Percentiles rank a stretch among this genome's conserved stretches.
These are phyloP conservation scores for Gila orcuttii DNA, from an alignment of 2,113 vertebrate genomes.

Conservation along the genomic window DNA sequence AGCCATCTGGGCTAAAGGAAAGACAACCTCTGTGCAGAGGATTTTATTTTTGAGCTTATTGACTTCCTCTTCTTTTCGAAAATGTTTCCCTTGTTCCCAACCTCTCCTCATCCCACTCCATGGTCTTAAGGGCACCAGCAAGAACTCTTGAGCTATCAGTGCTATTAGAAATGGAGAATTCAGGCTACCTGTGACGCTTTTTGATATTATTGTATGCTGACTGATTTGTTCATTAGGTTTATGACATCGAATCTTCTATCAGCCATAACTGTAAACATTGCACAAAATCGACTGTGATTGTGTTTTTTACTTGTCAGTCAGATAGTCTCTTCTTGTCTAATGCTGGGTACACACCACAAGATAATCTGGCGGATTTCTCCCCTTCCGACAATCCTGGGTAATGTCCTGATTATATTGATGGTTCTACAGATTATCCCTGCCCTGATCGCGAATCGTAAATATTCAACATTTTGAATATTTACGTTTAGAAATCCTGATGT, in stretches of 20 bases:
- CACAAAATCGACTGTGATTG: neutral
- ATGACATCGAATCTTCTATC: neutral
- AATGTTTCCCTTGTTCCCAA: neutral
- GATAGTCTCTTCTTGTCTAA: neutral
- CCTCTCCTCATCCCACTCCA: neutral
- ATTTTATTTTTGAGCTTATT: constrained; percentile 19
- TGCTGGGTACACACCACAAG: too few relatives aligned
- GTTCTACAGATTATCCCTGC: too few relatives aligned
- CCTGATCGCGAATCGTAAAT: too few relatives aligned
- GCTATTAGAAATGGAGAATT: too few relatives aligned
- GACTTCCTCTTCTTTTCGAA: neutral
- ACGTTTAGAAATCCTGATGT: too few relatives aligned
- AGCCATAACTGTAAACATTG: neutral
- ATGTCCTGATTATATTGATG: too few relatives aligned
- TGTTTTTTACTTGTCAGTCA: neutral
- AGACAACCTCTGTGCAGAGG: neutral
- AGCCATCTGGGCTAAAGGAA: constrained; percentile 51
- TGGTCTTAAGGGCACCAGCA: neutral
- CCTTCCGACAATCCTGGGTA: too few relatives aligned
- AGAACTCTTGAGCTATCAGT: too few relatives aligned
- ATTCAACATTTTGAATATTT: too few relatives aligned
- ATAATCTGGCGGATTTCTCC: too few relatives aligned
- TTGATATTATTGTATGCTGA: too few relatives aligned
- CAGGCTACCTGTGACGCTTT: too few relatives aligned
- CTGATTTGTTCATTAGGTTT: neutral